Base-by-base conservation (phyloP, 1,140 invertebrate genomes). In the Lordiphosa clarofinis region DNA sequence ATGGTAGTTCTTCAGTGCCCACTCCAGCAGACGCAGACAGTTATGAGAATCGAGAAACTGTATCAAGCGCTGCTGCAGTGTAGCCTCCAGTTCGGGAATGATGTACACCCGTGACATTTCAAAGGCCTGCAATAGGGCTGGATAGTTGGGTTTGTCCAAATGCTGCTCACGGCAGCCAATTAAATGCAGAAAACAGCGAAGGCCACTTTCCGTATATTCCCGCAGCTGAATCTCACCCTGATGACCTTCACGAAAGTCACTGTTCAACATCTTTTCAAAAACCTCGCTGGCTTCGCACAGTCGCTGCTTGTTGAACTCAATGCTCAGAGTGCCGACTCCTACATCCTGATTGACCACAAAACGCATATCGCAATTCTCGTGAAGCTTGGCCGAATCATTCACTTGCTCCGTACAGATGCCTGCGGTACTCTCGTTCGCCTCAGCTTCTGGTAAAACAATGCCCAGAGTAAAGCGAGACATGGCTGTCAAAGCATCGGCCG, bases 261-360 rank as follows among this genome's bases (percentile, higher is more conserved):
- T 88, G 37, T 88, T 88, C 0, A 89, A 65, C 88, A 89, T 89
- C 37, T 86, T 76, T 54, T 87, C 82, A 44, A 89, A 89, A 10
- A 89, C 88, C 39, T 89, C 88, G 19, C 88, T 89, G 35, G 73
- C 66, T 8, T 86, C 66, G 35, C 79, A 88, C 2, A 89, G 59
- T 44, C 87, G n/a, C 19, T 82, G 63, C 57, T 88, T 89, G 58
- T 78, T 88, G n/a, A 89, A 89, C 47, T 67, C 71, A 42, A 89
- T 74, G 15, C 57, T 62, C 4, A 73, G 48, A 3, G 46, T 43
- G 3, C 47, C 6, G 8, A 47, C 24, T 10, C 46, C 42, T 1
- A 15, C 60, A 9, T 48, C 64, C 0, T 38, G 40, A 10, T 60
- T 48, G 3, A 88, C 67, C n/a, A 88, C 12, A 44, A 88, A 88